Conservation (phyloP, 2,113 vertebrate genomes). For the Pluvianellus socialis region DNA sequence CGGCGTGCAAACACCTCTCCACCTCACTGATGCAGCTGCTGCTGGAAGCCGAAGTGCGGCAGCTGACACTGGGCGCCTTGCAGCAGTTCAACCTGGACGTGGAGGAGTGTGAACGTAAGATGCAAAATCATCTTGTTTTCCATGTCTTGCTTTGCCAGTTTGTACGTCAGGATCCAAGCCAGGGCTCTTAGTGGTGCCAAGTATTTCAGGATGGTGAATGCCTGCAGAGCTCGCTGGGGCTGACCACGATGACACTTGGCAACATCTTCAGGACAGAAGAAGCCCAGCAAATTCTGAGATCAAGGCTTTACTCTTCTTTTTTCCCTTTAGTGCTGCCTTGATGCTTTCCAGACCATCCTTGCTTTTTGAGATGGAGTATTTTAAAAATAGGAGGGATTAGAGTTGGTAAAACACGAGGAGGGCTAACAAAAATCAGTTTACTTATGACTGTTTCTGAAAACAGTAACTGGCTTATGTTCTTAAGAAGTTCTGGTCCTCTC, state of each 20-base stretch:
- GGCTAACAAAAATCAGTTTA: neutral
- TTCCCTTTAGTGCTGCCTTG: neutral
- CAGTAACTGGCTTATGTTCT: neutral
- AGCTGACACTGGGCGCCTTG: conserved; percentile 91
- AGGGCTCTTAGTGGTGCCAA: neutral
- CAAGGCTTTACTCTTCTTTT: neutral
- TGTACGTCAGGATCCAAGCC: too few species aligned
- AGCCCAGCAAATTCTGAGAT: neutral
- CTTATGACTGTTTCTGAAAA: neutral
- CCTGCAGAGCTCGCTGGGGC: neutral
- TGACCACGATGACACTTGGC: neutral
- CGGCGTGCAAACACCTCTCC: conserved; percentile 94
- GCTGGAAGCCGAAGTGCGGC: conserved; percentile 89
- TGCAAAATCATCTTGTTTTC: fast-evolving
- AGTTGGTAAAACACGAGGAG: neutral
- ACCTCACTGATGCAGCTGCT: conserved; percentile 92
- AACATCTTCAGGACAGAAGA: neutral
- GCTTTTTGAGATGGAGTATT: neutral
- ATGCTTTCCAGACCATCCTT: neutral
- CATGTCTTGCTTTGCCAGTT: fast-evolving
- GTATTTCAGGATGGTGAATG: neutral
- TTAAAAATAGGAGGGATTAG: neutral
- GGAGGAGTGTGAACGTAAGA: conserved; percentile 93
- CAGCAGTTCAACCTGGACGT: conserved; percentile 95
- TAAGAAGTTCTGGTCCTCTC: neutral